These are phyloP conservation scores for Arbacia lixula DNA, from an alignment of 53 echinoderm and acorn worm species.

Conservation along the genomic window DNA sequence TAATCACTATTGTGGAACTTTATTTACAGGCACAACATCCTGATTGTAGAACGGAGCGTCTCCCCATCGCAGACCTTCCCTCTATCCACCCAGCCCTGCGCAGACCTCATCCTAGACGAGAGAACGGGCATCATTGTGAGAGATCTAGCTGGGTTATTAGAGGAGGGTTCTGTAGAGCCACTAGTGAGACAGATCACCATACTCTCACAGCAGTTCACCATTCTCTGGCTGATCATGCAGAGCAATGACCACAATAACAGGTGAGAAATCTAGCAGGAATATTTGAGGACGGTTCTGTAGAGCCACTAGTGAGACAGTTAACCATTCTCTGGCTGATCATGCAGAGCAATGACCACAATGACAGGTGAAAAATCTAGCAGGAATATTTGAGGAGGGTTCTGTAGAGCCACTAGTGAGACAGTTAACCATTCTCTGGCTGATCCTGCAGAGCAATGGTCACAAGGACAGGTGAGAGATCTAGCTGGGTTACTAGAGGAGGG, in stretches of 20 bases:
- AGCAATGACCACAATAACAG: slow-evolving; percentile 11
- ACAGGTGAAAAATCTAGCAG: slow-evolving; percentile 18
- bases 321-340: slow-evolving; percentile 56
- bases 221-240: slow-evolving; percentile 57
- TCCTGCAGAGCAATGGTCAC: background rate
- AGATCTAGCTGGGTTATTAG: slow-evolving; percentile 12
- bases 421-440: background rate
- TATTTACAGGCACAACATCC: slow-evolving; percentile 58
- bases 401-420: background rate
- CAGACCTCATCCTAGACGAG: slow-evolving; percentile 76
- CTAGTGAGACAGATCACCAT: slow-evolving; percentile 52
- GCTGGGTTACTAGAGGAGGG: background rate
- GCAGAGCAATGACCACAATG: slow-evolving; percentile 4
- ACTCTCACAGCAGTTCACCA: slow-evolving; percentile 65
- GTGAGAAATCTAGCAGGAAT: slow-evolving; percentile 31
- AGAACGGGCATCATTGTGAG: slow-evolving; percentile 58
- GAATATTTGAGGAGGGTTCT: background rate
- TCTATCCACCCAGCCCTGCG: background rate
- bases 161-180: slow-evolving; percentile 51
- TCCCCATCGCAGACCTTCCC: background rate
- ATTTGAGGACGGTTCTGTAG: slow-evolving; percentile 31
- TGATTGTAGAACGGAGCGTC: slow-evolving; percentile 50
- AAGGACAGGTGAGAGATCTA: background rate
- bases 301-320: slow-evolving; percentile 55
- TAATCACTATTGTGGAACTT: background rate